phyloP scores from a whole-genome alignment of 2,113 vertebrate genomes.

The Scomber scombrus region DNA sequence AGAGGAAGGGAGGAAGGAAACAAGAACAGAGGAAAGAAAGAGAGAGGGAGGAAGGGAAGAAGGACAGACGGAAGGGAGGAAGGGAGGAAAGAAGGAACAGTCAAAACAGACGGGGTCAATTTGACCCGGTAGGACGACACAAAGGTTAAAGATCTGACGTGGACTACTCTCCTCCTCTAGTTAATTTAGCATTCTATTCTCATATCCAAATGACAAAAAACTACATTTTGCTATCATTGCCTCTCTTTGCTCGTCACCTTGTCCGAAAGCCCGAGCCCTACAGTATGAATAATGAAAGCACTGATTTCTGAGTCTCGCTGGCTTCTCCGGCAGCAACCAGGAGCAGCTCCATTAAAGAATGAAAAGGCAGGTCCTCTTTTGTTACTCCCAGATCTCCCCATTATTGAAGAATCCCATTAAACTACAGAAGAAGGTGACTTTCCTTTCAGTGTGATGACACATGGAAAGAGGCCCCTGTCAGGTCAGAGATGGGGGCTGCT shows the following conservation, averaged over 20 bases:
- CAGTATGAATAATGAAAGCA: conserved; percentile 64
- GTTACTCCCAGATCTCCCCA: conserved; percentile 71
- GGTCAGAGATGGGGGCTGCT: conserved; percentile 66
- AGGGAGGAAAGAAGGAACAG: too few relatives aligned
- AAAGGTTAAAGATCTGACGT: not conserved
- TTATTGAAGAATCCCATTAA: conserved; percentile 84
- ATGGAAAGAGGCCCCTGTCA: conserved; percentile 73
- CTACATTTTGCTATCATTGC: conserved; percentile 9
- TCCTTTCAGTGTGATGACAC: conserved; percentile 80
- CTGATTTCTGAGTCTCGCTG: conserved; percentile 49
- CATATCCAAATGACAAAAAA: conserved; percentile 49
- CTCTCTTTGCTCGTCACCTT: conserved; percentile 31
- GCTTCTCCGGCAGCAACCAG: conserved; percentile 40
- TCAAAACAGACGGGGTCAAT: too few relatives aligned
- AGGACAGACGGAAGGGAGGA: too few relatives aligned
- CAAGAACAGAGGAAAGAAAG: too few relatives aligned
- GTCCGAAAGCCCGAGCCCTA: conserved; percentile 25
- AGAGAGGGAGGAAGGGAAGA: too few relatives aligned
- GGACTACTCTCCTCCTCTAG: not conserved
- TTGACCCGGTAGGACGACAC: too few relatives aligned
- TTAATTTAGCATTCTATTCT: conserved; percentile 36
- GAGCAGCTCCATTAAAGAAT: conserved; percentile 74
- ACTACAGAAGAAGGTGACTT: conserved; percentile 82
- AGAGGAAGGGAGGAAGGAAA: too few relatives aligned
- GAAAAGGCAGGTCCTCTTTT: conserved; percentile 73